Evolutionary conservation across 2,797 vertebrate genomes (phyloP).

Genomic region (Acanthis flammea): DNA sequence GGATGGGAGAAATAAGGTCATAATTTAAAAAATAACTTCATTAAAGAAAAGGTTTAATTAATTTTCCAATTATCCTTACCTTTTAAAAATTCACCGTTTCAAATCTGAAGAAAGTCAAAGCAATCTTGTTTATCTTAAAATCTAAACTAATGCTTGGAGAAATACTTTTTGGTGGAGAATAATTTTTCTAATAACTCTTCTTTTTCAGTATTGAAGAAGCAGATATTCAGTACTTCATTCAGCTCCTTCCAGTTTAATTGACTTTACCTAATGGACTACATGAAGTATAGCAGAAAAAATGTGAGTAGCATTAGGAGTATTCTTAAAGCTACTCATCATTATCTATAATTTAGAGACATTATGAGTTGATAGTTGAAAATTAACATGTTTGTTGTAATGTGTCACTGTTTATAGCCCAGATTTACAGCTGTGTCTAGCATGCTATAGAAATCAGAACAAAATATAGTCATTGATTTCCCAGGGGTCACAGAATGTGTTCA

Average conservation of each 20-base stretch:
- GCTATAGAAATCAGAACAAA: background rate
- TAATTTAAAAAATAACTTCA: background rate
- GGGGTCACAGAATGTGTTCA: background rate
- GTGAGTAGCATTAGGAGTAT: background rate
- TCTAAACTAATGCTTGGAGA: background rate
- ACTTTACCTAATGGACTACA: background rate
- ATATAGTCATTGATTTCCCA: background rate
- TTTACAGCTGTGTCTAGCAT: background rate
- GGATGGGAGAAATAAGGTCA: background rate
- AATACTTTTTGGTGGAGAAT: background rate
- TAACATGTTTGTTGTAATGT: background rate
- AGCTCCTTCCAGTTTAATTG: background rate
- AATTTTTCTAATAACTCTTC: background rate
- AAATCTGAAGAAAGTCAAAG: background rate
- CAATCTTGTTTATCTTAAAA: background rate
- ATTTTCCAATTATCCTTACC: background rate
- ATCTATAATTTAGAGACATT: constrained; percentile 8
- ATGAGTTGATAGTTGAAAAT: background rate
- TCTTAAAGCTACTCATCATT: background rate
- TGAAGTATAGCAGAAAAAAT: background rate
- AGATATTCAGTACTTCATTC: background rate
- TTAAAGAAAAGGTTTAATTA: background rate
- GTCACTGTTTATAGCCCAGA: background rate
- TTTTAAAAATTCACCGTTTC: background rate
- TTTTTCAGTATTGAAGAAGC: background rate